Evolutionary conservation across 2,113 vertebrate species (phyloP), one percentile per base, ranked within the genome.

Genomic region (Psittacula cyanocephala): DNA sequence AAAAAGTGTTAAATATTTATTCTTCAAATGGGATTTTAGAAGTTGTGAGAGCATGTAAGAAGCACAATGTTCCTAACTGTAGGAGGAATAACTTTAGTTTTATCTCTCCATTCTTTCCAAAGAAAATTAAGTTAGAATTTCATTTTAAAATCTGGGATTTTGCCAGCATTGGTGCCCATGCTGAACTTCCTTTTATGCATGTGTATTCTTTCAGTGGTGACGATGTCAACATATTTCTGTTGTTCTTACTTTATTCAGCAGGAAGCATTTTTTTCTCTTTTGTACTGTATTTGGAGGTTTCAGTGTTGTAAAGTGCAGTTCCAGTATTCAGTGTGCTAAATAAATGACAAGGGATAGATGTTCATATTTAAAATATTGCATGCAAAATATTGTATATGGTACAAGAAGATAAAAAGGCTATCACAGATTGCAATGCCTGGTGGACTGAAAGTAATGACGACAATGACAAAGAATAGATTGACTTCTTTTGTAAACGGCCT

Each of bases 321-420:
- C 68, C 43, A 84, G 15, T 65, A 75, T n/a, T 81, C 50, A 43
- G 2, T n/a, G 28, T 37, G 27, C 39, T 84, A 41, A 86, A 72
- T 7, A 87, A 86, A 52, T 41, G 71, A 71, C 52, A 93, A 78
- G 93, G 57, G 74, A 14, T 49, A 72, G 49, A 57, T 31, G 31
- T 69, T 76, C 71, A 81, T 55, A n/a, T 55, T 86, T 82, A 41
- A 90, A 83, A 57, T n/a, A 27, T 5, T 68, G n/a, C 57, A 92
- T 65, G 35, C n/a, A 59, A 35, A 35, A 35, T 59, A 59, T 10
- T 59, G 57, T 59, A 41, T 84, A 52, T 0, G 2, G 44, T 43
- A 69, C 35, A 86, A 88, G 88, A 96, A 78, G 83, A 86, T 84
- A 87, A 84, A 96, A 91, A 85, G 43, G 39, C 80, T 85, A 35